A percentile compares a stretch with the other conserved stretches of the same genome.
These are phyloP conservation scores for Anguilla rostrata DNA, from an alignment of 2,113 vertebrate species.

Conservation along the genomic window DNA sequence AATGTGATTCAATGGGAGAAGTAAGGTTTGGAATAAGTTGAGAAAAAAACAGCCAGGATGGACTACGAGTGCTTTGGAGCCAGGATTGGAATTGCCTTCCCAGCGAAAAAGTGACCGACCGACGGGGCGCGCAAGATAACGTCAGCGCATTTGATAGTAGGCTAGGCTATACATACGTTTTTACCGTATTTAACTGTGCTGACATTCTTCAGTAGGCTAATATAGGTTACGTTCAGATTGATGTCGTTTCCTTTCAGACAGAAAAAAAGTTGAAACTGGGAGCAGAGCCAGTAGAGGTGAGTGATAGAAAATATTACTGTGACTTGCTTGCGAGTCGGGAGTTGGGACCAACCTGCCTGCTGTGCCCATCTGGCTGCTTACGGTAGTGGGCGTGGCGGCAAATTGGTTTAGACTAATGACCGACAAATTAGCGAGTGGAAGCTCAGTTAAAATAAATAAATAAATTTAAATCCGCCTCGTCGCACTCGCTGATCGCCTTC, in stretches of 20 bases:
- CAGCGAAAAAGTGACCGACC: neutral
- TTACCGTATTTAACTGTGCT: too few species aligned
- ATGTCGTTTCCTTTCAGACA: neutral
- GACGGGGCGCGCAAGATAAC: neutral
- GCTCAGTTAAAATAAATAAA: neutral
- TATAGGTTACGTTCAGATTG: neutral
- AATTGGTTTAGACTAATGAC: constrained; percentile 7
- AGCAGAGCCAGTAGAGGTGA: neutral
- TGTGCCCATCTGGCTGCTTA: neutral
- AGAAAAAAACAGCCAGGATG: neutral
- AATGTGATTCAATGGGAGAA: neutral
- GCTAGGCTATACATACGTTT: neutral
- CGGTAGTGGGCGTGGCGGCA: neutral
- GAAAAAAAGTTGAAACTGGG: neutral
- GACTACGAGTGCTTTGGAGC: neutral
- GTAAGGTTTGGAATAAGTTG: neutral
- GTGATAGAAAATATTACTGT: neutral
- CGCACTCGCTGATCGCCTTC: neutral
- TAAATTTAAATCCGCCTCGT: too few species aligned
- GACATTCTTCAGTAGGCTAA: too few species aligned
- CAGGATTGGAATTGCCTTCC: too few species aligned
- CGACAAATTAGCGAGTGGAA: neutral
- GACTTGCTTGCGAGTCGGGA: neutral
- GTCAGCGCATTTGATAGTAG: neutral
- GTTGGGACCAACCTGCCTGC: neutral